Base-by-base conservation (phyloP, 1,140 invertebrate species). In the Lithobius niger region DNA sequence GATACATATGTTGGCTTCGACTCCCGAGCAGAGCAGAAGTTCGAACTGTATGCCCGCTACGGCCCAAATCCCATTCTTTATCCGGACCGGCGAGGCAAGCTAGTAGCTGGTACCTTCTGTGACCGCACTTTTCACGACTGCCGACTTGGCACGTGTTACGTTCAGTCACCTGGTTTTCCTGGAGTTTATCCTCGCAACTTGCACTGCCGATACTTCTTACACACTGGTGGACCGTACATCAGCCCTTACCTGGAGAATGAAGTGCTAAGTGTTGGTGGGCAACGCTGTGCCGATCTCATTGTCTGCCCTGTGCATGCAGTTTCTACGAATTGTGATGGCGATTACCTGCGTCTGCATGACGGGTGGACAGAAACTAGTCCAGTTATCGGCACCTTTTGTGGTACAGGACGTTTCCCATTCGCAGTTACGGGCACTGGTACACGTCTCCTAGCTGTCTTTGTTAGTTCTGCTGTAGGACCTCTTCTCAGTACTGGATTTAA, bases 241-340 rank as follows among this genome's bases (percentile, higher is more conserved):
- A 90, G 90, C 4, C 48, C 48, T 15, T 27, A 16, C 19, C 19
- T 50, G 25, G 48, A 50, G 24, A 50, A 50, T 26, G 48, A 50
- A 19, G 48, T 47, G 67, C 92, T 94, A 71, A 90, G 91, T 62
- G 88, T 94, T 55, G 89, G 92, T 63, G 88, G 89, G 0, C 87
- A 92, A 64, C 76, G 88, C 50, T 94, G 90, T 66, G 90, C 93
- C 67, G 92, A 92, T 67, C 87, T 92, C 57, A 90, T 94, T 82
- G 88, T 88, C 1, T 94, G 90, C 65, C 89, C 89, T 16, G 91
- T 93, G 81, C 76, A 87, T 58, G 86, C 87, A 0, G 88, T 50
- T 6, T 78, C 83, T 43, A 82, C 88, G 61, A 84, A 88, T 62
- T 94, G 90, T 67, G 88, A 87, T 0, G 89, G 84, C 69, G 90